Evolutionary conservation across 2,113 vertebrate genomes (phyloP).

Genomic region (Megaleporinus macrocephalus): DNA sequence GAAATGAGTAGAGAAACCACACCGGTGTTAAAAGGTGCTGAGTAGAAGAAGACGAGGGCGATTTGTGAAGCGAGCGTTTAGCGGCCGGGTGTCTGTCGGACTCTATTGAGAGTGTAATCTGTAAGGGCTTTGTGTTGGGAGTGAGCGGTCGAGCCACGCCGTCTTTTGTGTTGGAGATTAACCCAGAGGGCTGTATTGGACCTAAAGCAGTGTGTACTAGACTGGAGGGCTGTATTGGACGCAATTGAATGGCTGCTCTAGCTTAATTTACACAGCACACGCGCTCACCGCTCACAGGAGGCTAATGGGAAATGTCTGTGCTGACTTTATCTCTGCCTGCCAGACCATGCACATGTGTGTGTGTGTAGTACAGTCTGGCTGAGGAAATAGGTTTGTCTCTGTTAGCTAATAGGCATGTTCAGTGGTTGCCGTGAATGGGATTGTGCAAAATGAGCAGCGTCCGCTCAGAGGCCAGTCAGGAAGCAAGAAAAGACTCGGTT

Average conservation of each 20-base stretch:
- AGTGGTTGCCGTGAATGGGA: conserved; percentile 7
- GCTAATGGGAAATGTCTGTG: conserved; percentile 42
- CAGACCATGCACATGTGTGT: conserved; percentile 33
- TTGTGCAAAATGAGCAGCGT: background rate
- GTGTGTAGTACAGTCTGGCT: conserved; percentile 17
- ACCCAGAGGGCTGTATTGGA: background rate
- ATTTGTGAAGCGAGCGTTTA: background rate
- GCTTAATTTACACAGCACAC: conserved; percentile 39
- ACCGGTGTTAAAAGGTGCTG: no score
- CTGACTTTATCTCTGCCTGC: conserved; percentile 45
- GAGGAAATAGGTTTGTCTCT: conserved; percentile 42
- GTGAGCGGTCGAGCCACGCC: background rate
- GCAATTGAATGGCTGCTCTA: conserved; percentile 22
- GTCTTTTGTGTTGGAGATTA: background rate
- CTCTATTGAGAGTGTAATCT: background rate
- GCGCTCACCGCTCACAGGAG: conserved; percentile 16
- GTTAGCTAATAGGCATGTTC: conserved; percentile 43
- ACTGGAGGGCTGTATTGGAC: background rate
- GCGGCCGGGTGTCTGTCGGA: background rate
- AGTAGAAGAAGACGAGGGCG: background rate
- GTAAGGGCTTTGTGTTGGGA: background rate
- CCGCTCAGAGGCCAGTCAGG: background rate
- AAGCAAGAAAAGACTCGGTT: background rate
- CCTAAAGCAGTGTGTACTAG: background rate
- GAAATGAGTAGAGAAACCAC: background rate